Evolutionary conservation across 2,113 vertebrate genomes (phyloP), one percentile per base, ranked within the genome.

Genomic region (Anoplopoma fimbria): DNA sequence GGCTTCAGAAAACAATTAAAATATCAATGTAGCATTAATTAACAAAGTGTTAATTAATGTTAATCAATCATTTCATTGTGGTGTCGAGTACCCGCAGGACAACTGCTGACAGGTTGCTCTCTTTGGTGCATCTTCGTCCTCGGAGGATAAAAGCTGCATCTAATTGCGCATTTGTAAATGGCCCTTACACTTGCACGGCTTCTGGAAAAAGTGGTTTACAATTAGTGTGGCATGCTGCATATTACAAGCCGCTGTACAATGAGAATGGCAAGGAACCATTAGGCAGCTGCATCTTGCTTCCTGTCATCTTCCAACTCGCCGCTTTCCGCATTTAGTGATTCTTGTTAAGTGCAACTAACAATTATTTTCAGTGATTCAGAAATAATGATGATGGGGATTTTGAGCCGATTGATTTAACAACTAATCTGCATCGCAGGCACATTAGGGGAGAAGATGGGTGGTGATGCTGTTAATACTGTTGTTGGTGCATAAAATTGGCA

Each of bases 281-380:
- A 87, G 33, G 58, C 55, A 69, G 57, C 65, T 64, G 75, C 36
- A 47, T 40, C 69, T 63, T 12, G 72, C 55, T 90, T 87, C 83
- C 79, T 79, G 42, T 85, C 71, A 80, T 81, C 45, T 47, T 63
- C 67, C 34, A 58, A 65, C 69, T 57, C 9, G 17, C 38, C 4
- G 6, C 21, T 33, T 42, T 64, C 31, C 61, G 27, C 64, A 72
- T 53, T 72, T 68, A 80, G 38, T 17, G 40, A 55, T 82, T 86
- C 65, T 34, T 76, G 51, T 65, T 64, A 62, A 64, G 19, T 38
- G 67, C 57, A 57, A 76, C 23, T 64, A 38, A 36, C 67, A 84
- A 71, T 90, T 88, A 87, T 76, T 55, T 33, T 47, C 36, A 69
- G 31, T 53, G 42, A 74, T 47, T 49, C 75, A 42, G 68, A 81